Conservation (phyloP, 2,797 vertebrate genomes). For the Liasis olivaceus region DNA sequence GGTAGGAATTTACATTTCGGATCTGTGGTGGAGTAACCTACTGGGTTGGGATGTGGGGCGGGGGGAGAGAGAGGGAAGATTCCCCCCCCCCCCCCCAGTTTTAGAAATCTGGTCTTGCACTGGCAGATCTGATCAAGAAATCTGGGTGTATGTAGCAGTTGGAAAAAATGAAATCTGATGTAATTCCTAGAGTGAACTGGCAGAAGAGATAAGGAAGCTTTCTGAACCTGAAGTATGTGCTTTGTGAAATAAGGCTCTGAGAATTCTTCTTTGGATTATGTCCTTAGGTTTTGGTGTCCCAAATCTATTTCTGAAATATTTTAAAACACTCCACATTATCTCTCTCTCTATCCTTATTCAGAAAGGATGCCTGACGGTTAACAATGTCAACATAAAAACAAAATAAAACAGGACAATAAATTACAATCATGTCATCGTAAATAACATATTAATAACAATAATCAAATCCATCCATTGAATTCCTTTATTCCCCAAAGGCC, state of each 20-base stretch:
- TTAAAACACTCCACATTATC: neutral
- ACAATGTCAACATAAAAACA: neutral
- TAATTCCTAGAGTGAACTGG: neutral
- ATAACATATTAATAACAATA: too few relatives aligned
- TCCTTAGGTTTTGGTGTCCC: neutral
- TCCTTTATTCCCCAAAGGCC: too few relatives aligned
- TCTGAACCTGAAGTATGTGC: neutral
- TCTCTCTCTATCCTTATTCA: neutral
- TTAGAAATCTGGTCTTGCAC: neutral
- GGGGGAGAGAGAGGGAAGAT: too few relatives aligned
- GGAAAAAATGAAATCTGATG: neutral
- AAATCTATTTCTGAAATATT: neutral
- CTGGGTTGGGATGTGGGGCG: neutral
- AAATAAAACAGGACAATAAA: neutral
- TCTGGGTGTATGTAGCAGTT: neutral
- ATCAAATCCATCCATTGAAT: too few relatives aligned
- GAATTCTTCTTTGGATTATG: neutral
- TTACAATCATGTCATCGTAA: too few relatives aligned
- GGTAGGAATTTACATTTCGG: conserved; percentile 44
- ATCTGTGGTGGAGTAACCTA: neutral
- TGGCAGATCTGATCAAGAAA: neutral
- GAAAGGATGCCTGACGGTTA: neutral
- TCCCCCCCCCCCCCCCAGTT: neutral
- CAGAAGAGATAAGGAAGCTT: neutral
- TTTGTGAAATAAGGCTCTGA: neutral